Base-by-base conservation (phyloP, 2,888 invertebrate genomes). In the Andrena dorsata region DNA sequence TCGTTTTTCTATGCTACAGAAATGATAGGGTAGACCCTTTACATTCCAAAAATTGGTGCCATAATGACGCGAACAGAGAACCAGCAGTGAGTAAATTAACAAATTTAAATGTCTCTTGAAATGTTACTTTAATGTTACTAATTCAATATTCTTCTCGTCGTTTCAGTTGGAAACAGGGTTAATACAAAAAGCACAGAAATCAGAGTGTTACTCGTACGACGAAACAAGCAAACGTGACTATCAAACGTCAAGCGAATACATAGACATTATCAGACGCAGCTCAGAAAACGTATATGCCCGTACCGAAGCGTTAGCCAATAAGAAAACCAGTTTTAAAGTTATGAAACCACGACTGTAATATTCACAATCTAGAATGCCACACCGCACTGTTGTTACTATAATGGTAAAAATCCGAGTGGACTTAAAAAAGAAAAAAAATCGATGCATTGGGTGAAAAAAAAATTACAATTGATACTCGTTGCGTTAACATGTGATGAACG, bases 321-420 rank as follows among this genome's bases (percentile, higher is more conserved):
- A 94, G 87, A 92, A 91, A 77, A 91, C 92, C 79, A 94, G 94
- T 83, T 94, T 94, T 78, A 94, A 94, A 90, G 93, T 94, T 68
- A 93, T 93, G 93, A 93, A 91, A 85, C 93, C 94, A 70, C 92
- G 94, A 77, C 90, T 91, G 85, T 93, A 92, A 90, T 84, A 84
- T 84, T 86, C 82, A 74, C 63, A 78, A 68, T 76, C 26, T 85
- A 72, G 35, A 65, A 80, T 70, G 53, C 49, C 74, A 72, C 41
- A 61, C 65, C 75, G 53, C 63, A 32, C 32, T 49, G 71, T 80
- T 71, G 69, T 76, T 81, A 64, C 71, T 76, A 10, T 66, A 69
- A 60, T 60, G 68, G 49, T 69, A 68, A 2, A 56, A 51, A 30
- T 73, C 8, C 49, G 66, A 72, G 35, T 51, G 63, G 47, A 32